Evolutionary conservation across 1,140 invertebrate genomes (phyloP).

Genomic region (Galleria mellonella): DNA sequence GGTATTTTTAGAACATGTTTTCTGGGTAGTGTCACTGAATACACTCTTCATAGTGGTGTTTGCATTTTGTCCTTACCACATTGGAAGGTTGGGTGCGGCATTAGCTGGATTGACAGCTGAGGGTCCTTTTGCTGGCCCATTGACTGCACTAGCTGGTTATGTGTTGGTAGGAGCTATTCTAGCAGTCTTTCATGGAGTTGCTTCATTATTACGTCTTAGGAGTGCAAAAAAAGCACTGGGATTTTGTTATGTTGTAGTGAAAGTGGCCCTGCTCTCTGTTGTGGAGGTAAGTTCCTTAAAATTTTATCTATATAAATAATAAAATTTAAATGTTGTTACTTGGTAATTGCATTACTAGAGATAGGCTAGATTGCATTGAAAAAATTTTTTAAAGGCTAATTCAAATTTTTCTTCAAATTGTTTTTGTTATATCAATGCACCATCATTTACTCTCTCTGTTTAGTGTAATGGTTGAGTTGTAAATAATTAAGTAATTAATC

Average conservation of each 20-base stretch:
- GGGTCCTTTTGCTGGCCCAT: constrained; percentile 92
- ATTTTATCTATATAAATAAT: neutral
- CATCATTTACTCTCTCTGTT: no score
- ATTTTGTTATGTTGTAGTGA: constrained; percentile 97
- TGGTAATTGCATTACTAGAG: no score
- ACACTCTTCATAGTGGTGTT: constrained; percentile 96
- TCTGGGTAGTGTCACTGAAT: constrained; percentile 98
- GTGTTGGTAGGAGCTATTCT: constrained; percentile 90
- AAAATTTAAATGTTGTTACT: no score
- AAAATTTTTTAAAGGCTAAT: no score
- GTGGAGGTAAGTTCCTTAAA: constrained; percentile 46
- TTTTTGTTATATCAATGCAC: no score
- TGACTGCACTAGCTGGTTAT: constrained; percentile 96
- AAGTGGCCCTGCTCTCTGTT: constrained; percentile 75
- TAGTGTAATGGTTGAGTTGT: no score
- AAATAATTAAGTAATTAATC: no score
- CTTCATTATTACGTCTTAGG: constrained; percentile 84
- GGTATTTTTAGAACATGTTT: constrained; percentile 98
- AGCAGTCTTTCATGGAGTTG: constrained; percentile 87
- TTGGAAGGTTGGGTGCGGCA: constrained; percentile 90
- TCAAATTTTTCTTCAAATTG: no score
- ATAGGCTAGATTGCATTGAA: no score
- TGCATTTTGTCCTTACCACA: constrained; percentile 97
- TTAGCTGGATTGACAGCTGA: constrained; percentile 84
- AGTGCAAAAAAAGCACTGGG: constrained; percentile 91